Conservation (phyloP, 2,888 invertebrate genomes). For the Arrhopalites spinosus region DNA sequence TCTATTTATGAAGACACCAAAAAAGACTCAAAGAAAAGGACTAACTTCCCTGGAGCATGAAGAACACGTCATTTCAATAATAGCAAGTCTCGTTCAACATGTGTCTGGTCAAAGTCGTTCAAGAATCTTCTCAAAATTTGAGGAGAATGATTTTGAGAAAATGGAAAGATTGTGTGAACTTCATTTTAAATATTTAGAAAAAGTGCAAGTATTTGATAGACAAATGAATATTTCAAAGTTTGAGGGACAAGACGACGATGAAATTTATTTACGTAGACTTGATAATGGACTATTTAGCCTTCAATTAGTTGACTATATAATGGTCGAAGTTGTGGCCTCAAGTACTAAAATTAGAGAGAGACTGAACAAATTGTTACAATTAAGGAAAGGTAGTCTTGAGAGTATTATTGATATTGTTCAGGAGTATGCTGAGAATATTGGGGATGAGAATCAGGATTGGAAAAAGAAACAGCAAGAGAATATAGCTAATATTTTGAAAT, state of each 20-base stretch:
- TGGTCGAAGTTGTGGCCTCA: slow-evolving; percentile 63
- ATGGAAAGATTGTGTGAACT: slow-evolving; percentile 94
- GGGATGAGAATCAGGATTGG: slow-evolving; percentile 84
- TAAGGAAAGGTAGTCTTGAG: slow-evolving; percentile 88
- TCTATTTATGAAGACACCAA: slow-evolving; percentile 98
- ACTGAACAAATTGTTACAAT: slow-evolving; percentile 83
- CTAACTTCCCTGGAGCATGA: slow-evolving; percentile 88
- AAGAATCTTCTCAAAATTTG: slow-evolving; percentile 90
- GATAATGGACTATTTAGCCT: slow-evolving; percentile 95
- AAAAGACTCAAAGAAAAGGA: slow-evolving; percentile 76
- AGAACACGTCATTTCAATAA: slow-evolving; percentile 92
- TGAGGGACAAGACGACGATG: slow-evolving; percentile 74
- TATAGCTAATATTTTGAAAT: slow-evolving; percentile 88
- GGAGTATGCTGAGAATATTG: slow-evolving; percentile 96
- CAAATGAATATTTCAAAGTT: slow-evolving; percentile 56
- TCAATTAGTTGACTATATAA: slow-evolving; percentile 86
- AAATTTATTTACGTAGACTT: slow-evolving; percentile 82
- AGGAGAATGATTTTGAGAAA: slow-evolving; percentile 97
- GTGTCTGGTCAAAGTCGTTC: slow-evolving; percentile 85
- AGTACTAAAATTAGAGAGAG: slow-evolving; percentile 72
- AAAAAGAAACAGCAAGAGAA: slow-evolving; percentile 87
- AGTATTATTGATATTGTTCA: slow-evolving; percentile 80
- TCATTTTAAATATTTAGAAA: slow-evolving; percentile 95
- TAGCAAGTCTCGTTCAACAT: slow-evolving; percentile 89
- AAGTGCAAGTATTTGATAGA: slow-evolving; percentile 79